Conservation (phyloP, 2,797 vertebrate genomes). For the Melopsittacus undulatus region DNA sequence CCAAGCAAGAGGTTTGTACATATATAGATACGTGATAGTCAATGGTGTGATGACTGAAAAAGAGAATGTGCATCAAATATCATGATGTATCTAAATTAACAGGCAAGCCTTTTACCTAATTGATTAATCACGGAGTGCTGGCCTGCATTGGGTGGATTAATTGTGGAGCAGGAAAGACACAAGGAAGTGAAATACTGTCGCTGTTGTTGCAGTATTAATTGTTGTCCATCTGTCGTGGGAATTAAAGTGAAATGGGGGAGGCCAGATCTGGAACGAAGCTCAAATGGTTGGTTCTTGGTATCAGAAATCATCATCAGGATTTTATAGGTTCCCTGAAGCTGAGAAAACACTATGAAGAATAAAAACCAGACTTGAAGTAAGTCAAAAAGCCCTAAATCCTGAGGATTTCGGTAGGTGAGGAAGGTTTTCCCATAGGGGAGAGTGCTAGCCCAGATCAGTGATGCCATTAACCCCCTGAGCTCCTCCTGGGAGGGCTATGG, state of each 20-base stretch:
- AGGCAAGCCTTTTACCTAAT: not conserved
- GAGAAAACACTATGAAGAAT: not conserved
- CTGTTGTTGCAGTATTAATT: not conserved
- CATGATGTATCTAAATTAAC: not conserved
- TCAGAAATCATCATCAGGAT: not conserved
- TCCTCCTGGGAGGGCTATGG: not conserved
- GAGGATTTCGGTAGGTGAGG: too few relatives aligned
- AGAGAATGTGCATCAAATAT: not conserved
- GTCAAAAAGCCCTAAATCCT: not conserved
- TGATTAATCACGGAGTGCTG: constrained; percentile 26
- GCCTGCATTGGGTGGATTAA: constrained; percentile 11
- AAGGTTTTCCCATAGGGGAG: too few relatives aligned
- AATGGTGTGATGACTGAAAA: not conserved
- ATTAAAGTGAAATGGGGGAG: not conserved
- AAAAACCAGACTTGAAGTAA: not conserved
- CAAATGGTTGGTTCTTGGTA: not conserved
- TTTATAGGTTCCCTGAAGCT: not conserved
- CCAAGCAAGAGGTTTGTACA: not conserved
- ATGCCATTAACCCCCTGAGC: not conserved
- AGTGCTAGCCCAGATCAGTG: not conserved
- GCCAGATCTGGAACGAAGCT: not conserved
- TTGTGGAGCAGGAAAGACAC: not conserved
- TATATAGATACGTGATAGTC: not conserved
- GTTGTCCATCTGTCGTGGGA: constrained; percentile 25
- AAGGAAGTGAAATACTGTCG: constrained; percentile 12